Percentiles rank a stretch among this genome's conserved stretches.
These are phyloP conservation scores for Pteruthius melanotis DNA, from an alignment of 2,113 vertebrate genomes.

Conservation along the genomic window DNA sequence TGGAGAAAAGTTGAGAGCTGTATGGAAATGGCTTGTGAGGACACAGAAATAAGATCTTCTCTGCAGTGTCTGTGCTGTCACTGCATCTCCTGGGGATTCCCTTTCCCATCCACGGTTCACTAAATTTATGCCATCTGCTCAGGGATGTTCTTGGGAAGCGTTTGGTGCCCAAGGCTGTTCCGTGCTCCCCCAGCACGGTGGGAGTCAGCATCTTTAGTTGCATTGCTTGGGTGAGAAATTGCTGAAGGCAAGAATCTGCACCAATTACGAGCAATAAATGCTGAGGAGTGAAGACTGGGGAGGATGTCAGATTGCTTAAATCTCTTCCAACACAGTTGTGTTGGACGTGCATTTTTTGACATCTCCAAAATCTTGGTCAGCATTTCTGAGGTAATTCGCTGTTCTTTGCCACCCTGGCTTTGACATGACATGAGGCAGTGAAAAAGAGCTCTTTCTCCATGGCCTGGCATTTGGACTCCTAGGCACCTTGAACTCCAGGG, in stretches of 20 bases:
- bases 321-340: neutral
- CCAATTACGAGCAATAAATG: neutral
- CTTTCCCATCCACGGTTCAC: neutral
- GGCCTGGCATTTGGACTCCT: neutral
- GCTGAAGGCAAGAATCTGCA: neutral
- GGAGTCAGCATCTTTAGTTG: neutral
- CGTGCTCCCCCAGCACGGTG: neutral
- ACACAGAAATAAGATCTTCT: neutral
- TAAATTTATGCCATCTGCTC: neutral
- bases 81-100: neutral
- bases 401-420: neutral
- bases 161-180: neutral
- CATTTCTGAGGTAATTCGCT: neutral
- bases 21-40: neutral
- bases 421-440: neutral
- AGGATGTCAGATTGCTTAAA: neutral
- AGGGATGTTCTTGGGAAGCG: neutral
- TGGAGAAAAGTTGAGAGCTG: neutral
- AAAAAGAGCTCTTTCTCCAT: neutral
- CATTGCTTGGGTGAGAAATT: neutral
- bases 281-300: neutral
- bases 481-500: neutral
- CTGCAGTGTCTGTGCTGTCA: neutral
- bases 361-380: neutral
- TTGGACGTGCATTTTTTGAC: neutral